phyloP scores from a whole-genome alignment of 2,888 invertebrate species.

The Drosophila neutralis region DNA sequence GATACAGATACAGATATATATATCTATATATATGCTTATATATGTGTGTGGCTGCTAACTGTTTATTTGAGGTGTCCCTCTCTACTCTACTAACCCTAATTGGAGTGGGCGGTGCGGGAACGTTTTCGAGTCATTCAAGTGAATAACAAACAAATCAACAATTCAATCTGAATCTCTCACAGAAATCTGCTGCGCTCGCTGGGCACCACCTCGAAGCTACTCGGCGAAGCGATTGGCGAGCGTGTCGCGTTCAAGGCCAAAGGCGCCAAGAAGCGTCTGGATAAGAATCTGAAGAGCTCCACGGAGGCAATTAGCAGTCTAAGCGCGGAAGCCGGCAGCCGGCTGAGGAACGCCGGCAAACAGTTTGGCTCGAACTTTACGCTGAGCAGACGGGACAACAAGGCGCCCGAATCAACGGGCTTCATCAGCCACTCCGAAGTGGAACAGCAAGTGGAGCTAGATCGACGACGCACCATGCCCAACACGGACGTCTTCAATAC shows the following conservation, averaged over 20 bases:
- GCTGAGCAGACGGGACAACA: slow-evolving; percentile 52
- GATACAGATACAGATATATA: not conserved
- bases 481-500: slow-evolving; percentile 83
- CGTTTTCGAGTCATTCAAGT: not conserved
- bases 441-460: slow-evolving; percentile 55
- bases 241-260: slow-evolving; percentile 83
- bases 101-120: slow-evolving; percentile 4
- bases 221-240: slow-evolving; percentile 84
- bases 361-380: slow-evolving; percentile 81
- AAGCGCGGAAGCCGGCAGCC: slow-evolving; percentile 79
- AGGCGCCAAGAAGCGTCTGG: slow-evolving; percentile 83
- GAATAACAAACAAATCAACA: not conserved
- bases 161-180: slow-evolving; percentile 13
- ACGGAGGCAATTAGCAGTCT: slow-evolving; percentile 79
- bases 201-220: slow-evolving; percentile 83
- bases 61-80: not conserved
- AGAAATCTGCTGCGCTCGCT: slow-evolving; percentile 84
- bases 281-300: slow-evolving; percentile 83
- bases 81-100: slow-evolving; percentile 29
- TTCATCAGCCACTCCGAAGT: not conserved
- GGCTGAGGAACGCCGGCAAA: slow-evolving; percentile 80
- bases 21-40: not conserved
- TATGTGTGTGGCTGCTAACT: slow-evolving; percentile 16
- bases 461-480: slow-evolving; percentile 83
- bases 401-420: slow-evolving; percentile 11